Evolutionary conservation across 92 coral and sea anemone species (phyloP), one percentile per base, ranked within the genome.

Genomic region (Parazoanthus swiftii): DNA sequence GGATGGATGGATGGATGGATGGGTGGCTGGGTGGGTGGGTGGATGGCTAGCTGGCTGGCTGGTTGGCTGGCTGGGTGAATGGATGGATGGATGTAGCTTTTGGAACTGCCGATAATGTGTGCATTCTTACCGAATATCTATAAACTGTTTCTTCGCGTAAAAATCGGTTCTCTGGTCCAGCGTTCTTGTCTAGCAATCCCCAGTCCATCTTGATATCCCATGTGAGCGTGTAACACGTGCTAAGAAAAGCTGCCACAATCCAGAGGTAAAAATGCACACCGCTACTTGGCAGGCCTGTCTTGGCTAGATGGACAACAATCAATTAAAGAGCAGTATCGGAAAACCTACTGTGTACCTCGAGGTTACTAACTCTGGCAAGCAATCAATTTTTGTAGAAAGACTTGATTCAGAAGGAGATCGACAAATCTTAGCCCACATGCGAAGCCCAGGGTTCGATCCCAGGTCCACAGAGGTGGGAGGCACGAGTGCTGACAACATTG

Each of bases 121-220:
- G 21, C 23, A 26, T 37, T 29, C 13, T 56, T 89, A 97, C 99
- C 95, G 94, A 95, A 79, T 91, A 90, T 78, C 95, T 93, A 89
- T 97, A 97, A 38, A 97, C 98, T 80, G 96, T 94, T 88, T 97
- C 98, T 82, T 97, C 98, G 37, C 99, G 90, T 37, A 97, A 93
- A 46, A 95, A 95, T 42, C 85, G 88, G 86, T 92, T 97, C 23
- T 97, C 98, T 5, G 88, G 38, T 66, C 94, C 93, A 8, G 96
- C 94, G 75, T 88, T 89, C 72, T 90, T 92, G 80, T 97, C 99
- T 23, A 97, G 90, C 82, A 97, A 91, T 18, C 99, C 99, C 99
- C 99, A 97, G 91, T 97, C 99, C 99, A 97, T 97, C 92, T 97
- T 97, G 86, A 97, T 88, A 79, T 97, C 99, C 99, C 99, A 97